Evolutionary conservation across 2,888 invertebrate species (phyloP).

Genomic region (Plebejus argus): DNA sequence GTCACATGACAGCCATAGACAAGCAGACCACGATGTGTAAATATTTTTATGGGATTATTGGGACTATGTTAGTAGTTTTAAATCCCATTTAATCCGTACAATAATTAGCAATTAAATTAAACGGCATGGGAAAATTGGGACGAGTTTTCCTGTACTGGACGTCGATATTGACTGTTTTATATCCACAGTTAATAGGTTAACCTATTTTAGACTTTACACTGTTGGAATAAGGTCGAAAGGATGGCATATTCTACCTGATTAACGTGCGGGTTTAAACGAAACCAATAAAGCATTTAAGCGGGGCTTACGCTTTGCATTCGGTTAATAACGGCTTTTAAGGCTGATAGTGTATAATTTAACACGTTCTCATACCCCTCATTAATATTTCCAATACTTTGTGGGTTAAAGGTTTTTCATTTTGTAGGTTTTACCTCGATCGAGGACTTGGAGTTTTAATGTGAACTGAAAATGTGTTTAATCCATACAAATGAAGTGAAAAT

Average conservation of each 20-base stretch:
- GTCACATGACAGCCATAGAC: no score
- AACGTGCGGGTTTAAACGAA: background rate
- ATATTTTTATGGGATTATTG: background rate
- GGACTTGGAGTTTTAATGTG: background rate
- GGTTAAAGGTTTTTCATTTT: background rate
- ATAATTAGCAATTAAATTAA: conserved; percentile 12
- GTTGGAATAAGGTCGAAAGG: background rate
- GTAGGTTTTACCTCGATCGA: background rate
- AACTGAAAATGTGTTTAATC: no score
- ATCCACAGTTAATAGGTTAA: background rate
- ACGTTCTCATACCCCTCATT: background rate
- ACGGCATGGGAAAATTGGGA: conserved; percentile 16
- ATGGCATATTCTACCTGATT: background rate
- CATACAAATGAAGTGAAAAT: no score
- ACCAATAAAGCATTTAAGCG: conserved; percentile 1
- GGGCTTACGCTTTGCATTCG: background rate
- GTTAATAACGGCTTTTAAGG: conserved; percentile 3
- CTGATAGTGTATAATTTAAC: background rate
- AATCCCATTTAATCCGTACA: background rate
- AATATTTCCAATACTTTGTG: background rate
- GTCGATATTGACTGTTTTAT: background rate
- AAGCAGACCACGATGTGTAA: no score
- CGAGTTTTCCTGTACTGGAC: background rate
- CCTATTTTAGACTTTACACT: background rate
- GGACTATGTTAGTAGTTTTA: background rate